These are phyloP conservation scores for Mixornis gularis DNA, from an alignment of 2,113 vertebrate species.

Conservation along the genomic window DNA sequence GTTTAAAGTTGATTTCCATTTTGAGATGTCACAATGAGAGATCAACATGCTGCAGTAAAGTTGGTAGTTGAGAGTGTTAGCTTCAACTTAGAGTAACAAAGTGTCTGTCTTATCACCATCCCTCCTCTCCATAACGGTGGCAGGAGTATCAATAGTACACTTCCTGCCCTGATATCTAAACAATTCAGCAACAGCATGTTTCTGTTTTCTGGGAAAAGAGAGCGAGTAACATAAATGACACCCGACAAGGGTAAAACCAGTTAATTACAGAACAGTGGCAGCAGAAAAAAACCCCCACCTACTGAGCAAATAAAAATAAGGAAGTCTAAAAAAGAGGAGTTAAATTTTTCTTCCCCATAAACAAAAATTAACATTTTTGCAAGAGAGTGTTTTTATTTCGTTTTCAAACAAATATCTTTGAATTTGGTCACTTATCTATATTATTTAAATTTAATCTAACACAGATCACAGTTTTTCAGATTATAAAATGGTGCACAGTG, in stretches of 20 bases:
- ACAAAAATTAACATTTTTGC: background rate
- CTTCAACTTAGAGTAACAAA: background rate
- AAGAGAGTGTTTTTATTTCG: background rate
- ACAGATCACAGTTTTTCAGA: background rate
- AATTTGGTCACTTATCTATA: background rate
- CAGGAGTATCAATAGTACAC: background rate
- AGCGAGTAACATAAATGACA: background rate
- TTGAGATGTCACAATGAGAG: background rate
- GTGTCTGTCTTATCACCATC: background rate
- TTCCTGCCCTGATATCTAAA: background rate
- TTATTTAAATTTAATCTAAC: background rate
- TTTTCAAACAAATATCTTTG: background rate
- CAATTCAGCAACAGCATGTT: background rate
- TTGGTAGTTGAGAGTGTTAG: rapidly evolving
- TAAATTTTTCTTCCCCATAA: background rate
- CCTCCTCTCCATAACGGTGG: rapidly evolving
- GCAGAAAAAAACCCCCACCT: rapidly evolving
- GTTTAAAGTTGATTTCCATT: background rate
- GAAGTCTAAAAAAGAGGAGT: background rate
- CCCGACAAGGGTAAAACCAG: background rate
- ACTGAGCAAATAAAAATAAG: background rate
- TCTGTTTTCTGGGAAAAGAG: background rate
- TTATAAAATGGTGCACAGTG: background rate
- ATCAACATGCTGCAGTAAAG: background rate
- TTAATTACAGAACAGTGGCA: background rate